Evolutionary conservation across 2,888 invertebrate species (phyloP).

Genomic region (Craniophora ligustri): DNA sequence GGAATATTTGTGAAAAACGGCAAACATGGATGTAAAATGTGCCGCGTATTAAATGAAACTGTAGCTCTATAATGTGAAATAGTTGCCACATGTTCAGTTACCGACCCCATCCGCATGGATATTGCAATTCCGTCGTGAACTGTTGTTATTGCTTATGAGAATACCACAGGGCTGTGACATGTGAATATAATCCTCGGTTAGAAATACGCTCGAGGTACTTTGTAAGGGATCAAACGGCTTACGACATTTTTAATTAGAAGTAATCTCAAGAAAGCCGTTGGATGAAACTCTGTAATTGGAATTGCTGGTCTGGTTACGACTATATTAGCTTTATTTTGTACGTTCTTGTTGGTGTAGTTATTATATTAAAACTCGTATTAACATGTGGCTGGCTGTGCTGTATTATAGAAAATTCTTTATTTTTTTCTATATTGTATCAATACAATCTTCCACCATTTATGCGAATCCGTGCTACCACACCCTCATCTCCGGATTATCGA

Average conservation of each 20-base stretch:
- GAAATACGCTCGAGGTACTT: slow-evolving; percentile 15
- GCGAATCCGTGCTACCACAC: not conserved
- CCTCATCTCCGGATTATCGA: not conserved
- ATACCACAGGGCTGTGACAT: slow-evolving; percentile 29
- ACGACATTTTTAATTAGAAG: slow-evolving; percentile 40
- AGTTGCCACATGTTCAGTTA: slow-evolving; percentile 61
- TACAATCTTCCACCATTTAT: not conserved
- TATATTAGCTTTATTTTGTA: not conserved
- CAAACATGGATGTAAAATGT: slow-evolving; percentile 11
- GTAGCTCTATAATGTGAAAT: slow-evolving; percentile 37
- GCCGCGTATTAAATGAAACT: slow-evolving; percentile 7
- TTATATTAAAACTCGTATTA: not conserved
- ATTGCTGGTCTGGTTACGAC: slow-evolving; percentile 7
- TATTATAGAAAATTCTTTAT: not conserved
- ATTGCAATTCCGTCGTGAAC: slow-evolving; percentile 51
- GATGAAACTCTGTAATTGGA: slow-evolving; percentile 27
- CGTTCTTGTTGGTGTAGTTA: not conserved
- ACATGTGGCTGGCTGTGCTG: not conserved
- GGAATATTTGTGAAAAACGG: not conserved
- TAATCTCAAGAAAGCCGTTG: slow-evolving; percentile 32
- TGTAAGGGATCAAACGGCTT: slow-evolving; percentile 14
- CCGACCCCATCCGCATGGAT: slow-evolving; percentile 54
- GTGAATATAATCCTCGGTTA: slow-evolving; percentile 24
- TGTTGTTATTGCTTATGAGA: slow-evolving; percentile 48
- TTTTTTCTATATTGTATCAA: not conserved